Conservation (phyloP, 2,888 invertebrate genomes). For the Cyrtodaria siliqua region DNA sequence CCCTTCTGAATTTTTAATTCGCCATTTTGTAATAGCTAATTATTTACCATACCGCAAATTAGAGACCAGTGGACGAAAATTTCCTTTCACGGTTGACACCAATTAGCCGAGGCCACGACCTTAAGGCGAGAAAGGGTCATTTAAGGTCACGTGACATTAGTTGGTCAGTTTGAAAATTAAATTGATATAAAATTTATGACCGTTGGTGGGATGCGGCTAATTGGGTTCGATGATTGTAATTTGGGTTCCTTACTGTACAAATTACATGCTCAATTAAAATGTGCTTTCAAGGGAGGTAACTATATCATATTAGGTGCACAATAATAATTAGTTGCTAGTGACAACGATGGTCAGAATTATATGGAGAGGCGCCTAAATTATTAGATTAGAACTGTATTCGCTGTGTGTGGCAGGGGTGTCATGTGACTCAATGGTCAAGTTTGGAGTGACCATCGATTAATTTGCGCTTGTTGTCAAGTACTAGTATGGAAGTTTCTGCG, state of each 20-base stretch:
- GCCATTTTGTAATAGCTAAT: constrained; percentile 9
- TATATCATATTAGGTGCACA: constrained; percentile 30
- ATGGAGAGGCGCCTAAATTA: constrained; percentile 41
- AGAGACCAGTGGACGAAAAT: constrained; percentile 22
- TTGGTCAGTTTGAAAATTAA: constrained; percentile 59
- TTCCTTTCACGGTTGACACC: constrained; percentile 50
- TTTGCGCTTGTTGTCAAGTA: background rate
- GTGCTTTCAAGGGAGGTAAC: constrained; percentile 22
- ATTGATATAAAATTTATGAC: constrained; percentile 64
- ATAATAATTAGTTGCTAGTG: constrained; percentile 45
- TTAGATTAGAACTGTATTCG: constrained; percentile 27
- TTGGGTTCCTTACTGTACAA: constrained; percentile 2
- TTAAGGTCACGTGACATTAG: constrained; percentile 54
- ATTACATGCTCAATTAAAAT: constrained; percentile 20
- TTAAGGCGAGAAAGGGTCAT: constrained; percentile 58
- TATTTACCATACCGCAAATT: constrained; percentile 31
- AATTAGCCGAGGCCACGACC: constrained; percentile 66
- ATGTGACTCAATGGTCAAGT: constrained; percentile 8
- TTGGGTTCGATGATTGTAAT: constrained; percentile 53
- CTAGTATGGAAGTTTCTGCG: too few species aligned
- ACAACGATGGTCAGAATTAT: constrained; percentile 36
- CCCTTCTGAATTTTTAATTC: constrained; percentile 1
- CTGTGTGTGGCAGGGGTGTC: constrained; percentile 44
- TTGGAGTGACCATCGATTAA: background rate
- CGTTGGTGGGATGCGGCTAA: constrained; percentile 38